Base-by-base conservation (phyloP, 1,140 invertebrate genomes). In the Calosoma granatense region DNA sequence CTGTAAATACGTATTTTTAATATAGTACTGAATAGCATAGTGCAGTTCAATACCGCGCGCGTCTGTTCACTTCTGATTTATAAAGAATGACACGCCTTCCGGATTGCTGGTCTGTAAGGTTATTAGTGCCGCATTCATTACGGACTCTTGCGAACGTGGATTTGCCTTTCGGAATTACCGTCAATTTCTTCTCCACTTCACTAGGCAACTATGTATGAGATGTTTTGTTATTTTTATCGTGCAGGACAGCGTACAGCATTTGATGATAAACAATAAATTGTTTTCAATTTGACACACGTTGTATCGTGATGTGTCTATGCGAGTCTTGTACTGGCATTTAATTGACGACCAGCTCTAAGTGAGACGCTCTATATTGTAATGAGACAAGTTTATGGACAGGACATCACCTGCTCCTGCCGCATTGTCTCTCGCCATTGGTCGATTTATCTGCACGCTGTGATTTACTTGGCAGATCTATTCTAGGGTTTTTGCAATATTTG, bases 71-170 rank as follows among this genome's bases (percentile, higher is more conserved):
- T 17, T 47, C 41, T 47, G 9, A 47, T 47, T 47, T 47, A 47
- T 47, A 47, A 12, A 47, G 41, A 47, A 47, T 47, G 41, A 47
- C 41, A 47, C 41, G 17, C 41, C 41, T 47, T 47, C 41, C 41
- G 41, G 41, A 47, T 47, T 47, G 41, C 41, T 3, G 17, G 9
- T 9, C 17, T 17, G 17, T 17, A 47, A 47, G 3, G 17, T 47
- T 47, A 30, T 47, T 47, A 47, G 41, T 47, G 17, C 9, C 41
- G 41, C 41, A 47, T 12, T 47, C 41, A 47, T 47, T 47, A 47
- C 14, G 26, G 14, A 30, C 26, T 4, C 26, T 30, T 30, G 26
- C n/a, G 14, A 30, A 30, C 26, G 26, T 30, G 26, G 26, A 30
- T 30, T 30, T 30, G 26, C 26, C 4, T 30, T 30, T 30, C 14